Evolutionary conservation across 2,888 invertebrate genomes (phyloP).

Genomic region (Protodeltote pygarga): DNA sequence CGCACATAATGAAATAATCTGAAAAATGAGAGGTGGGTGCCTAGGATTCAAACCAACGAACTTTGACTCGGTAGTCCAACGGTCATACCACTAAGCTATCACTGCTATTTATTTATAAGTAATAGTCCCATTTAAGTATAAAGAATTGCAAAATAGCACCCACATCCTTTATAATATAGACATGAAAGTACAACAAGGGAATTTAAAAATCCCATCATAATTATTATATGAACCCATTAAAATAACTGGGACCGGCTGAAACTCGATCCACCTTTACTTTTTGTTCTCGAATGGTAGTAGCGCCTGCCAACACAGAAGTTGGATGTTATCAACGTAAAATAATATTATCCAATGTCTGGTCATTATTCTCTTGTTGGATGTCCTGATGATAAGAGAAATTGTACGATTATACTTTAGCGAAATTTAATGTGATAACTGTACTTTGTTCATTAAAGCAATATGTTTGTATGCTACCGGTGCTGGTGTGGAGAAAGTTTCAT

Average conservation of each 20-base stretch:
- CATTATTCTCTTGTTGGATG: conserved; percentile 23
- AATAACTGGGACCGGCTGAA: conserved; percentile 51
- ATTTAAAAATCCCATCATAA: conserved; percentile 37
- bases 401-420: conserved; percentile 26
- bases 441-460: conserved; percentile 11
- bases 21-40: no score
- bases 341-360: conserved; percentile 36
- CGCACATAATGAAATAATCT: no score
- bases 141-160: conserved; percentile 14
- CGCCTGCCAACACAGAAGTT: conserved; percentile 49
- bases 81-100: no score
- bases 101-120: no score
- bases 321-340: conserved; percentile 60
- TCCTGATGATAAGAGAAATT: conserved; percentile 27
- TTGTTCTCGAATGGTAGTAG: conserved; percentile 49
- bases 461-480: no score
- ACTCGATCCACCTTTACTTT: conserved; percentile 53
- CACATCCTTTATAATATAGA: conserved; percentile 16
- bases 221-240: conserved; percentile 53
- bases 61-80: no score
- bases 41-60: no score
- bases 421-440: conserved; percentile 13
- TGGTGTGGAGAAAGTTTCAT: no score
- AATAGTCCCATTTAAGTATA: not conserved
- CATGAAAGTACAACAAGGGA: conserved; percentile 27